phyloP scores from a whole-genome alignment of 2,888 invertebrate genomes.

The Amitus sp. region DNA sequence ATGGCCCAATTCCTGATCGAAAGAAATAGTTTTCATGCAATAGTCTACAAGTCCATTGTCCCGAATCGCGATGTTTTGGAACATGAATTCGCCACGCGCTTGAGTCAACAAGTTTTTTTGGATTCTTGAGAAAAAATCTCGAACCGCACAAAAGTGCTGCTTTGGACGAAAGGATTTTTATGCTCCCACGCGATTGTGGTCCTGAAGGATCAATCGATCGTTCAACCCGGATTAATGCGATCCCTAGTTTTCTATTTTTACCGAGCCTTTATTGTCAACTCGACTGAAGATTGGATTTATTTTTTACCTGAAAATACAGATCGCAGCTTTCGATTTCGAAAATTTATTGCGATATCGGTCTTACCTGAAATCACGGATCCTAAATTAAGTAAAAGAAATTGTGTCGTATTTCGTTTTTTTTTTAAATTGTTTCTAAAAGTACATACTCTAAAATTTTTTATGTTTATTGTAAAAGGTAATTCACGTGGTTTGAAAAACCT shows the following conservation, averaged over 20 bases:
- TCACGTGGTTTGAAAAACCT: too few relatives aligned
- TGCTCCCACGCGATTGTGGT: constrained; percentile 49
- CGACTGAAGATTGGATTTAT: not conserved
- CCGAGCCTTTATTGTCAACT: constrained; percentile 10
- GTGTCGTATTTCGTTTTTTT: too few relatives aligned
- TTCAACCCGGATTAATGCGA: constrained; percentile 24
- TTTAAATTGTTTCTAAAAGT: too few relatives aligned
- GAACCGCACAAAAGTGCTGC: constrained; percentile 46
- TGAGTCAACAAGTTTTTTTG: constrained; percentile 61
- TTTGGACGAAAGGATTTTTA: constrained; percentile 46
- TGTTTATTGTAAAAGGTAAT: too few relatives aligned
- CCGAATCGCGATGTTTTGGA: constrained; percentile 49
- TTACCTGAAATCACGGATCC: too few relatives aligned
- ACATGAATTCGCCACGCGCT: constrained; percentile 62
- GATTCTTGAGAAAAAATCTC: constrained; percentile 32
- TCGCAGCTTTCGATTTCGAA: too few relatives aligned
- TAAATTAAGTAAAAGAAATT: too few relatives aligned
- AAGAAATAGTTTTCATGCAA: not conserved
- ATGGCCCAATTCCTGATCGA: not conserved
- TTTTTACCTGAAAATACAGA: too few relatives aligned
- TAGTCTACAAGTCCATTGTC: constrained; percentile 7
- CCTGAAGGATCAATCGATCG: constrained; percentile 55
- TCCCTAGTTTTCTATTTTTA: constrained; percentile 23
- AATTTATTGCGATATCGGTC: too few relatives aligned
- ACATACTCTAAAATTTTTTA: too few relatives aligned